Evolutionary conservation across 37 sponge, comb jelly and placozoan genomes (phyloP), one percentile per base, ranked within the genome.

Genomic region (Theonella swinhoei): DNA sequence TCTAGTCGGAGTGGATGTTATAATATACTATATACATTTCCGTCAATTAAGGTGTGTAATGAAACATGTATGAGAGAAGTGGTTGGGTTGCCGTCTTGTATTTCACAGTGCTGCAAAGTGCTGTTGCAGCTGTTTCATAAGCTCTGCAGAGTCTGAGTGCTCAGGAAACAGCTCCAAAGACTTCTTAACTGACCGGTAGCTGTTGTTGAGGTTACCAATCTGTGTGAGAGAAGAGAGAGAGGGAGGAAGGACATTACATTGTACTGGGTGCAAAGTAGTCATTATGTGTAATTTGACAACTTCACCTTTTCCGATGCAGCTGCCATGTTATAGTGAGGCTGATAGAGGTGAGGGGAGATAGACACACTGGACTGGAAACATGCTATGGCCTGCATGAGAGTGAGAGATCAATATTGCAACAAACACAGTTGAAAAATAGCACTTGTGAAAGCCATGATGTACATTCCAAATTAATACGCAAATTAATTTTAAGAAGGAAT

Each of bases 241-340:
- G n/a, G n/a, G n/a, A n/a, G n/a, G n/a, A n/a, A n/a, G n/a, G n/a
- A n/a, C n/a, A n/a, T n/a, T n/a, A n/a, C 34, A 59, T 2, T 64
- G 29, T 4, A 11, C 29, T 2, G 29, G 29, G 4, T 30, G 29
- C 3, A 3, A 2, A 30, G n/a, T 2, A n/a, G n/a, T n/a, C 28
- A n/a, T n/a, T n/a, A n/a, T n/a, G n/a, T n/a, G n/a, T 3, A 4
- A 70, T 30, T 23, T 4, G 47, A 8, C 92, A 83, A 79, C 17
- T 87, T 86, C 29, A 95, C 96, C 79, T 89, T 83, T 39, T 96
- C 91, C 39, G 92, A 89, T 2, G 88, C 62, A 28, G 90, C 59
- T 17, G 96, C 93, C 31, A 83, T 79, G 90, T 98, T 98, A 81
- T 89, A 98, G 74, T 91, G 87, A 17, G 99, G 97, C 80, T 98